Evolutionary conservation across 2,888 invertebrate species (phyloP), one percentile per base, ranked within the genome.

Genomic region (Cheiracanthium punctorium): DNA sequence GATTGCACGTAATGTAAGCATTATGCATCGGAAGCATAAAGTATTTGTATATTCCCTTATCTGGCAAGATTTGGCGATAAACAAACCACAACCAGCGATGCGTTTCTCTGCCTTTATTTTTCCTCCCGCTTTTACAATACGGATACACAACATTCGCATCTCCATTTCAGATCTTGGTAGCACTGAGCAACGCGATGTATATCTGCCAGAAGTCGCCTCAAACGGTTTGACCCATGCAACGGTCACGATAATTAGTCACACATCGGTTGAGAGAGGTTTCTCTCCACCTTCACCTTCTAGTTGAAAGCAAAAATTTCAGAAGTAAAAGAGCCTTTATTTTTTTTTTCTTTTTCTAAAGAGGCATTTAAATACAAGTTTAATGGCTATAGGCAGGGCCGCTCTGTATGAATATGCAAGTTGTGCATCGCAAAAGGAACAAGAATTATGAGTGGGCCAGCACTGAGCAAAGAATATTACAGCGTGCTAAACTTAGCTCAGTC

Each of bases 181-280:
- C 12, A 5, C 24, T 5, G 58, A 24, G 4, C 37, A 37, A 37
- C 37, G 24, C 58, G 58, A 58, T 58, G 24, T n/a, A 58, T 24
- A 58, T 58, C 58, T n/a, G 5, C n/a, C 4, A 12, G 12, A 2
- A 58, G 12, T 12, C 58, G 24, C 33, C 20, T 20, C 69, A 69
- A 69, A 69, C 69, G 69, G 32, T 69, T 69, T 69, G 69, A 69
- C 69, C 69, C 69, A 10, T 33, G 33, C 37, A 33, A 69, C 37
- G 69, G 69, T 69, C 69, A 69, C 33, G 33, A 20, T 69, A 69
- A 69, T 69, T 69, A 69, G 69, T 69, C 69, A 69, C 69, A 69
- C 33, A 69, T 28, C 69, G 12, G 14, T 58, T 2, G 4, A 5
- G 24, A 69, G 20, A n/a, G n/a, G n/a, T n/a, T n/a, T n/a, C n/a